Base-by-base conservation (phyloP, 2,797 vertebrate species). In the Malacoctenus gilli region DNA sequence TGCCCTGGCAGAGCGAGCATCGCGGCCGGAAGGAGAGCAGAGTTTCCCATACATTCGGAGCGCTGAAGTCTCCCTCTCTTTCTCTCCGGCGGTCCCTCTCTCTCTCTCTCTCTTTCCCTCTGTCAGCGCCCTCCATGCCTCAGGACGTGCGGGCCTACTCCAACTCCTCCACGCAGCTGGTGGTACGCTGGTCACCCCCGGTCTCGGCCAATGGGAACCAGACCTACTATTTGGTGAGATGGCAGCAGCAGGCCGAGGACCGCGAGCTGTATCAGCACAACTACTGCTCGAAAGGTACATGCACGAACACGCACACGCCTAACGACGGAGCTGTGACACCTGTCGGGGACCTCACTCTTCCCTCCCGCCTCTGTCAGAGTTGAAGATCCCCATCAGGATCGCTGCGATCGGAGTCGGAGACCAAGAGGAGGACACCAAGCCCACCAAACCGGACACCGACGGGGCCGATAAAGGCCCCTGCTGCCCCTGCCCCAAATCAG, bases 191-290 rank as follows among this genome's bases (percentile, higher is more conserved):
- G 97, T 95, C 95, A 11, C 92, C 96, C 3, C 95, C 97, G 0
- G 78, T 95, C 3, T 90, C 93, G 35, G 94, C 95, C 25, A 99
- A 99, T 0, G 96, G 96, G 25, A 98, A 99, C 84, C 91, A 95
- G 59, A 97, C 95, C 0, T 98, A 96, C 80, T 99, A 99, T 77
- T 90, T 98, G 0, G 92, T 99, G 5, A 89, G 96, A 19, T 99
- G 97, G 97, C 96, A 97, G 78, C 95, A 93, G 52, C 96, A 99
- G 71, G 90, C 92, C 0, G 97, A 99, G 77, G 96, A 99, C 78
- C 82, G 86, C 21, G 96, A 98, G 64, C 93, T 99, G 15, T 98
- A 95, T 71, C 91, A 93, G 50, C 95, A 98, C 88, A 96, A 98
- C 77, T 99, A 98, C 83, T 99, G 97, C 90, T 95, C 94, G 52